Evolutionary conservation across 35 echinoderm and acorn worm genomes (phyloP).

Genomic region (Anneissia japonica): DNA sequence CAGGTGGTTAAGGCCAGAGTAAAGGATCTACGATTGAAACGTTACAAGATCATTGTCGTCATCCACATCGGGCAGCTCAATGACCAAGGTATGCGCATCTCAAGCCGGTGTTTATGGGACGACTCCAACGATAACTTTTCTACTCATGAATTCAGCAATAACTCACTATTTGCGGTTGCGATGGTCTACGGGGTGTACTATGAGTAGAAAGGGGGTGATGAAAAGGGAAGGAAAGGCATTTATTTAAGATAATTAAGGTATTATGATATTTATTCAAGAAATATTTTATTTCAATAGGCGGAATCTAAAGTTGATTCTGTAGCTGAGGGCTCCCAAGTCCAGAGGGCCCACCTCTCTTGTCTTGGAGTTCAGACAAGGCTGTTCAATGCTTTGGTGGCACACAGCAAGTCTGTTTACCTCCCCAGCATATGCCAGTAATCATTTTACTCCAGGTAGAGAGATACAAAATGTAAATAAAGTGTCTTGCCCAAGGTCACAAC

Average conservation of each 20-base stretch:
- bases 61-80: constrained; percentile 90
- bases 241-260: neutral
- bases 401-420: no score
- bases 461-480: no score
- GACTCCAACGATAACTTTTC: constrained; percentile 72
- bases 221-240: neutral
- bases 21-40: constrained; percentile 66
- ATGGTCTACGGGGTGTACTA: constrained; percentile 92
- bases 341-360: no score
- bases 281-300: neutral
- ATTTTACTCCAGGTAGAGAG: no score
- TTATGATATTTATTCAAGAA: neutral
- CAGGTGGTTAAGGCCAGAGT: constrained; percentile 90
- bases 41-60: constrained; percentile 88
- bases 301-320: neutral
- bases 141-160: constrained; percentile 79
- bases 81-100: constrained; percentile 83
- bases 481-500: no score
- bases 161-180: constrained; percentile 70
- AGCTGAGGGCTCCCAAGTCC: neutral
- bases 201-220: constrained; percentile 33
- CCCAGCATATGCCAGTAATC: no score
- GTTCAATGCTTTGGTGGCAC: no score
- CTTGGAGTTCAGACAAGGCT: no score
- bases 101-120: constrained; percentile 92